Evolutionary conservation across 2,888 invertebrate genomes (phyloP), one percentile per base, ranked within the genome.

Genomic region (Polydrusus tereticollis): DNA sequence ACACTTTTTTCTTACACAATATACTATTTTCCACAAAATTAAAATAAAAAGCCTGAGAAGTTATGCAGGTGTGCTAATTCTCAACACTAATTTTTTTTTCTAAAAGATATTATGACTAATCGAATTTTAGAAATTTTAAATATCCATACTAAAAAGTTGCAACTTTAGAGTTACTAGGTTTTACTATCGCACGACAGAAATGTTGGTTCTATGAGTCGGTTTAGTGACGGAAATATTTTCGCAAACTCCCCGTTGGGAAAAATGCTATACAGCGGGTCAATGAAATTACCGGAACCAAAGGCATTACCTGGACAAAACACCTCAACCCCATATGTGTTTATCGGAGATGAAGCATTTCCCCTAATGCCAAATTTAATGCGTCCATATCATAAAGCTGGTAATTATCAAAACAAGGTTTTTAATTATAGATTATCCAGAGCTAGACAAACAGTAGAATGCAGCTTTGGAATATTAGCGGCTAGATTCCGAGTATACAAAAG

Each of bases 341-440:
- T 68, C 5, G 72, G 68, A 14, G 68, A 86, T 94, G 72, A 87
- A 87, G 36, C 78, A 84, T 80, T 10, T 8, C 21, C 0, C 18
- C 43, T 16, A 29, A 20, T 12, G 3, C 20, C 43, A 3, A 26
- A 70, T 41, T 23, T 73, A 36, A 64, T 73, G 59, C 26, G 69
- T 23, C 58, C 64, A 16, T 73, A 41, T 47, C 60, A 57, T 38
- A 50, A 38, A 8, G 57, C 47, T 6, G 33, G 18, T n/a, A 71
- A 73, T 38, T 58, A 14, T 26, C n/a, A 12, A 10, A 23, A 76
- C 36, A 43, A 64, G 33, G n/a, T n/a, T n/a, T n/a, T n/a, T n/a
- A n/a, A n/a, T n/a, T n/a, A n/a, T n/a, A n/a, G n/a, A n/a, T n/a
- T 73, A 50, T 65, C 69, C 21, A 43, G 65, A 58, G 62, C 50